Conservation (phyloP, 2,113 vertebrate genomes). For the Dinomys branickii region DNA sequence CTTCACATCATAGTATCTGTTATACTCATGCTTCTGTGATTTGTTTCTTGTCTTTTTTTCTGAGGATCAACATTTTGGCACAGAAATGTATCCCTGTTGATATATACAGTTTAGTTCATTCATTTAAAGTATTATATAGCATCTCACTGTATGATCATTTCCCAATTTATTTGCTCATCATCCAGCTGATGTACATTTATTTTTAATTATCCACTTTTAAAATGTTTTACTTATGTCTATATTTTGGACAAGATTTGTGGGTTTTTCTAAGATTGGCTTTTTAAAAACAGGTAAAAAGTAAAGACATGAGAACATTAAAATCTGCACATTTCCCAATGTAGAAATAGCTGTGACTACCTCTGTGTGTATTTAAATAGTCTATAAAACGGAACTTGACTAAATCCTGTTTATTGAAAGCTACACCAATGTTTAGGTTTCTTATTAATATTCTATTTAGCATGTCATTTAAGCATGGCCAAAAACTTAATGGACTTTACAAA, state of each 20-base stretch:
- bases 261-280: background rate
- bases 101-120: background rate
- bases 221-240: background rate
- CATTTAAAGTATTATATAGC: background rate
- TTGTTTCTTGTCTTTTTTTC: background rate
- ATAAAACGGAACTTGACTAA: conserved; percentile 58
- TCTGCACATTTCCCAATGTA: conserved; percentile 1
- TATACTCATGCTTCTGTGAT: background rate
- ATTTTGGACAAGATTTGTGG: background rate
- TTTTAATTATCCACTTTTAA: conserved; percentile 33
- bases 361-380: conserved; percentile 17
- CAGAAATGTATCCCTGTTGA: conserved; percentile 18
- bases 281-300: conserved; percentile 10
- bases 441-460: conserved; percentile 70
- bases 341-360: background rate
- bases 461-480: conserved; percentile 64
- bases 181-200: background rate
- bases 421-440: conserved; percentile 55
- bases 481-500: conserved; percentile 69
- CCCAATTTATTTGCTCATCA: background rate
- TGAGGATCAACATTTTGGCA: conserved; percentile 9
- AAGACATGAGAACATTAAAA: conserved; percentile 60
- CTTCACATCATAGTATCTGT: background rate
- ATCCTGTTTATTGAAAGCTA: conserved; percentile 67
- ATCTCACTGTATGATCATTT: background rate